phyloP scores from a whole-genome alignment of 2,888 invertebrate genomes.

The Meiosimyza decipiens region DNA sequence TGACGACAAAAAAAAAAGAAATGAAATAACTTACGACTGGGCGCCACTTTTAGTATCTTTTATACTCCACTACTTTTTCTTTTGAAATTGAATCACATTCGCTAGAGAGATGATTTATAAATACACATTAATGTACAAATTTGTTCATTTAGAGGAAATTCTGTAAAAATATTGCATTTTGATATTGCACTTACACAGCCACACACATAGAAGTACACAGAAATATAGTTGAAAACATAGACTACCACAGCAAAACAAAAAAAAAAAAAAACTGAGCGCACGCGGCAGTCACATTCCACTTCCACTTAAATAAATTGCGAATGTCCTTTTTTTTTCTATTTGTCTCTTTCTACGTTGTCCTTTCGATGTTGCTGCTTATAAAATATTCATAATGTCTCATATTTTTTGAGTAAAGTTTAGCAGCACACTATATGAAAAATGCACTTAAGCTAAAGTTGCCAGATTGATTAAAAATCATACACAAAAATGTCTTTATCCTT shows the following conservation, averaged over 20 bases:
- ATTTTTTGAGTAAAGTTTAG: slow-evolving; percentile 2
- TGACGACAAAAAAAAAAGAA: too few relatives aligned
- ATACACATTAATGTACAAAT: slow-evolving; percentile 58
- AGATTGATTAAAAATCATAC: too few relatives aligned
- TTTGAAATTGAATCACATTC: slow-evolving; percentile 54
- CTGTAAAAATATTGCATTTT: slow-evolving; percentile 36
- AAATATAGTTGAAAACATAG: slow-evolving; percentile 10
- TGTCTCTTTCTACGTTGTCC: slow-evolving; percentile 9
- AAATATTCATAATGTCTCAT: slow-evolving; percentile 12
- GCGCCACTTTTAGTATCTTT: too few relatives aligned
- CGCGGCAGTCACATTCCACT: slow-evolving; percentile 31
- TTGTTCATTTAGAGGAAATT: slow-evolving; percentile 48
- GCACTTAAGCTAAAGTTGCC: too few relatives aligned
- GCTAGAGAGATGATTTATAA: slow-evolving; percentile 59
- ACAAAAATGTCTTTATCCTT: too few relatives aligned
- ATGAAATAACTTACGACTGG: too few relatives aligned
- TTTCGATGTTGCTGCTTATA: slow-evolving; percentile 6
- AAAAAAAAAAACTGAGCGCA: slow-evolving; percentile 28
- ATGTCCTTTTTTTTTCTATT: slow-evolving; percentile 38
- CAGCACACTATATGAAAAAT: too few relatives aligned
- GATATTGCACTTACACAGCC: not conserved
- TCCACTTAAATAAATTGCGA: slow-evolving; percentile 32
- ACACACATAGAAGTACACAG: not conserved
- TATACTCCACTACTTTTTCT: not conserved
- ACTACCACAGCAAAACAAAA: slow-evolving; percentile 1